These are phyloP conservation scores for Cavia porcellus DNA, from an alignment of 2,113 vertebrate genomes.

Conservation along the genomic window DNA sequence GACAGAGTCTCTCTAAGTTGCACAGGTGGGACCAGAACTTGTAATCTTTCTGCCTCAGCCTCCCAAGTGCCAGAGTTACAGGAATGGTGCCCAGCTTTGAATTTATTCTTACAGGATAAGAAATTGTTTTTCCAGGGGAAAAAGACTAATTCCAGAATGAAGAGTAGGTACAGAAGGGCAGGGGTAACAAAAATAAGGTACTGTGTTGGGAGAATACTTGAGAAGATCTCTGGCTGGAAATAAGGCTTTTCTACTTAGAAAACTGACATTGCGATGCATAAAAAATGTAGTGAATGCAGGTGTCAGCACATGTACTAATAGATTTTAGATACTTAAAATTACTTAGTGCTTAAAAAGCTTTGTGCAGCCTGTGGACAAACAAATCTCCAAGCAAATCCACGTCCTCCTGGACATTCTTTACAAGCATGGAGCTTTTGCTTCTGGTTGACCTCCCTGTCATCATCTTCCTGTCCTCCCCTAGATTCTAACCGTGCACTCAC, in stretches of 20 bases:
- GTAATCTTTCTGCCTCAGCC: background rate
- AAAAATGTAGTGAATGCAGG: background rate
- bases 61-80: background rate
- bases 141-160: background rate
- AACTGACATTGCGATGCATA: background rate
- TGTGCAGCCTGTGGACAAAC: background rate
- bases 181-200: background rate
- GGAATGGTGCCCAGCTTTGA: background rate
- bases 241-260: slow-evolving; percentile 48
- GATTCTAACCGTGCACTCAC: background rate
- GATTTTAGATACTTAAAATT: background rate
- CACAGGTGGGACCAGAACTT: background rate
- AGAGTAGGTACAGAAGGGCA: background rate
- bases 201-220: background rate
- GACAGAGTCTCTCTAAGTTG: background rate
- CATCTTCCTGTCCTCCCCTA: background rate
- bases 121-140: slow-evolving; percentile 9
- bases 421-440: background rate
- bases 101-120: background rate
- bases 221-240: background rate
- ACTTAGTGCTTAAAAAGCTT: slow-evolving; percentile 4
- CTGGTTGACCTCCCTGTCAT: background rate
- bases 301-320: background rate
- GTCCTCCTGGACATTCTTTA: background rate
- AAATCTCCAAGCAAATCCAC: background rate